Percentiles rank a stretch among this genome's conserved stretches.
phyloP scores from a whole-genome alignment of 2,113 vertebrate genomes.

The Clarias macrocephalus region DNA sequence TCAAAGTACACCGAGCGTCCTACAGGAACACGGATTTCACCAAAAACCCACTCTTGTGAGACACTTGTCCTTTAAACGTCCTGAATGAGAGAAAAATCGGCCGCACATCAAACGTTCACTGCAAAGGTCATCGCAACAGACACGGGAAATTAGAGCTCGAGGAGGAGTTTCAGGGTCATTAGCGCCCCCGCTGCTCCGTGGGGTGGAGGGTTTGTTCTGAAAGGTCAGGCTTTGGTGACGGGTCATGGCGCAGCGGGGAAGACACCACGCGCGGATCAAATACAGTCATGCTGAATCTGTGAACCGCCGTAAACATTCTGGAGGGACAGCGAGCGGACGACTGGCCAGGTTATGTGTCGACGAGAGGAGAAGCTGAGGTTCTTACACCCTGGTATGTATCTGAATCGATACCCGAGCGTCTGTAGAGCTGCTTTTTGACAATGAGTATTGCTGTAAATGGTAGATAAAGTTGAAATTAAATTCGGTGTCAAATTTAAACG shows the following conservation, averaged over 20 bases:
- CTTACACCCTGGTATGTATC: background rate
- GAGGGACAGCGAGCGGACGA: conserved; percentile 7
- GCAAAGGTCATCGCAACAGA: conserved; percentile 41
- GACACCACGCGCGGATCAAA: conserved; percentile 41
- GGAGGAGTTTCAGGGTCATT: conserved; percentile 22
- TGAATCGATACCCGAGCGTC: background rate
- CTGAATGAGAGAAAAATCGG: background rate
- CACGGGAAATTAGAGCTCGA: conserved; percentile 39
- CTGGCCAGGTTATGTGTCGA: background rate
- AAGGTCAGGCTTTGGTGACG: conserved; percentile 53
- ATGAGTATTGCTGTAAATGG: too few relatives aligned
- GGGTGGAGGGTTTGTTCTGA: conserved; percentile 37
- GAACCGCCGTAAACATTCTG: conserved; percentile 35
- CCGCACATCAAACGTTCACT: conserved; percentile 39
- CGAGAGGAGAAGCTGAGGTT: background rate
- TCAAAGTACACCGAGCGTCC: background rate
- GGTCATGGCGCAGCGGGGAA: conserved; percentile 40
- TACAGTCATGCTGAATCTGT: background rate
- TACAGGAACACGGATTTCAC: conserved; percentile 21
- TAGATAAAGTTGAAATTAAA: background rate
- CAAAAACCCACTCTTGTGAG: conserved; percentile 34
- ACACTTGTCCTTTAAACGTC: conserved; percentile 34
- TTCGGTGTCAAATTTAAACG: background rate
- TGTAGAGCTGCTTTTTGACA: background rate
- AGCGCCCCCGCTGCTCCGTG: conserved; percentile 20